Conservation (phyloP, 2,113 vertebrate genomes). For the Burhinus oedicnemus region DNA sequence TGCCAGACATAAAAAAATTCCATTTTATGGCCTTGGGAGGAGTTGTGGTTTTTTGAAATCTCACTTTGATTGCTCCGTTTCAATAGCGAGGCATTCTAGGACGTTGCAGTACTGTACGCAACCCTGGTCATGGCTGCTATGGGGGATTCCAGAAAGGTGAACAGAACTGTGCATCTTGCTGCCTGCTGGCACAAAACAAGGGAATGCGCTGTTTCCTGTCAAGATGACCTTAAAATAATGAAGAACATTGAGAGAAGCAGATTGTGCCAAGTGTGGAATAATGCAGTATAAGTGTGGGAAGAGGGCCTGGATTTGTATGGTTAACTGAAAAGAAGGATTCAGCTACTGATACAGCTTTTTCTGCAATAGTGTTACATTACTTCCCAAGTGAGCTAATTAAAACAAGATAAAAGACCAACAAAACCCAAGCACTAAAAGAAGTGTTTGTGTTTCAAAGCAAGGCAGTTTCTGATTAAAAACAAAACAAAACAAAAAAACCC, state of each 20-base stretch:
- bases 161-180: not conserved
- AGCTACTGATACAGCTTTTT: not conserved
- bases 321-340: conserved; percentile 30
- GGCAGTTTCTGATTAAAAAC: conserved; percentile 9
- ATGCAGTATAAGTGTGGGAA: not conserved
- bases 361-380: conserved; percentile 6
- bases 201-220: not conserved
- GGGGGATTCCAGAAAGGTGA: not conserved
- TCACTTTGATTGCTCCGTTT: not conserved
- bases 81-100: not conserved
- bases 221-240: not conserved
- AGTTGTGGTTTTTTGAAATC: not conserved
- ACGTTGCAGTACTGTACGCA: not conserved
- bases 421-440: not conserved
- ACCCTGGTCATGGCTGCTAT: not conserved
- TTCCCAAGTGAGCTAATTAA: conserved; percentile 68
- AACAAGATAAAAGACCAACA: conserved; percentile 43
- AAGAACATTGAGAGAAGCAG: not conserved
- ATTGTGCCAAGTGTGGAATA: not conserved
- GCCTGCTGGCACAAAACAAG: not conserved
- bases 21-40: not conserved
- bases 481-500: not conserved
- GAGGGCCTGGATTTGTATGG: conserved; percentile 3
- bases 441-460: conserved; percentile 12
- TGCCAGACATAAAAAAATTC: not conserved